phyloP scores from a whole-genome alignment of 2,113 vertebrate species.

The Balaeniceps rex region DNA sequence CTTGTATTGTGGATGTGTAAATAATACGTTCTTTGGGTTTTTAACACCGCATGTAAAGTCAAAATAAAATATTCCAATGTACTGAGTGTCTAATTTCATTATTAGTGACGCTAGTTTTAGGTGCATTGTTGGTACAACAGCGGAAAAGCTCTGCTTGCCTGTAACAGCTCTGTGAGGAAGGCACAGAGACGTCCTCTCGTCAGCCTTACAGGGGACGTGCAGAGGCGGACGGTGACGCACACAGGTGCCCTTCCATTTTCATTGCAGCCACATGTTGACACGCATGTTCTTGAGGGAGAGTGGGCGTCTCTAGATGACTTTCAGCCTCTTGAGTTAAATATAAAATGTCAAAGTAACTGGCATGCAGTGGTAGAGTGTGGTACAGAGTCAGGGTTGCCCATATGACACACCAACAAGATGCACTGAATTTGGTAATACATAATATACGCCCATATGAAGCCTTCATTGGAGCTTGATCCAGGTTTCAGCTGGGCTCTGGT shows the following conservation, averaged over 20 bases:
- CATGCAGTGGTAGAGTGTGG: not conserved
- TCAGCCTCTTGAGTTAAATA: not conserved
- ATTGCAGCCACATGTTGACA: not conserved
- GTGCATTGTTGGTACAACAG: rapidly evolving
- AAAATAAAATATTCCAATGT: slow-evolving; percentile 97
- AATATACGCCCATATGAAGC: not conserved
- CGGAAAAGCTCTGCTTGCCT: not conserved
- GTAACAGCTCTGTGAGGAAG: not conserved
- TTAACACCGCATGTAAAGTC: slow-evolving; percentile 99
- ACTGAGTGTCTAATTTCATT: not conserved
- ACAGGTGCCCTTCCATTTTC: not conserved
- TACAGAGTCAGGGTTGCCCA: not conserved
- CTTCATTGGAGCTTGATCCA: not conserved
- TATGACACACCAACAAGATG: not conserved
- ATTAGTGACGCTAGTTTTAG: not conserved
- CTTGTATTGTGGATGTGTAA: slow-evolving; percentile 99
- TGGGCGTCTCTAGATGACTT: not conserved
- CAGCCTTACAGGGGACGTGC: not conserved
- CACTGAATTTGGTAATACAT: not conserved
- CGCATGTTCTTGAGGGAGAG: not conserved
- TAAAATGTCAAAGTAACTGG: not conserved
- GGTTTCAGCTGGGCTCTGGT: not conserved
- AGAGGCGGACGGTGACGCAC: rapidly evolving
- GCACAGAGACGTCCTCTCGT: not conserved
- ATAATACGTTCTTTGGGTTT: slow-evolving; percentile 96